Base-by-base conservation (phyloP, 1,140 invertebrate species). In the Paracyclopina nana region DNA sequence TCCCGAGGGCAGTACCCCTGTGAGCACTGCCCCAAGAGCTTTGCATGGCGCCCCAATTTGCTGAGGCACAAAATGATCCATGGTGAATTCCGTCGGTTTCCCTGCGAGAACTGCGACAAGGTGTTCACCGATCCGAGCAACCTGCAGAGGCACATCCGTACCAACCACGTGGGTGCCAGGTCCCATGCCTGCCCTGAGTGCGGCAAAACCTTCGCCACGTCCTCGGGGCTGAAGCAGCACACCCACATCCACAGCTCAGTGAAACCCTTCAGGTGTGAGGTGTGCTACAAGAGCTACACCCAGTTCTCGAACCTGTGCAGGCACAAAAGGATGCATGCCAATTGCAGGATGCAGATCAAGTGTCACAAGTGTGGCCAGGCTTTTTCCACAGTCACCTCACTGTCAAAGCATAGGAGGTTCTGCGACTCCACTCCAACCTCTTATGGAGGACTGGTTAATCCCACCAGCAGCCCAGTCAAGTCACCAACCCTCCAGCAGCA, bases 261-360 rank as follows among this genome's bases (percentile, higher is more conserved):
- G 41, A 99, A 99, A 66, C 95, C 94, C 2, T 98, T 98, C 65
- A 80, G 83, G 69, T 94, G 86, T 65, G 83, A 90, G 63, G 84
- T 88, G 44, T 70, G 68, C 63, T 76, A 78, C 52, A 80, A 87
- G 74, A 78, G 90, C 1, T 99, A 99, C 69, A 99, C 95, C 0
- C 95, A 99, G 68, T 99, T 99, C 65, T 97, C 92, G 11, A 99
- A 99, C 65, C 71, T 99, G 57, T 99, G 95, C 62, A 79, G 95
- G 16, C 95, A 99, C 68, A 96, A 94, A 62, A 83, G 94, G 54
- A 96, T 97, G 86, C 95, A 99, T 68, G 79, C 79, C 12, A 80
- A 83, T 60, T 86, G 84, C 61, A 77, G 83, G 57, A 78, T 78
- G 65, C 74, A 82, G 62, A 82, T 85, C 55, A 85, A 88, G 67